A percentile compares a stretch with the other conserved stretches of the same genome.
Evolutionary conservation across 2,113 vertebrate species (phyloP).

Genomic region (Bothrops jararaca): DNA sequence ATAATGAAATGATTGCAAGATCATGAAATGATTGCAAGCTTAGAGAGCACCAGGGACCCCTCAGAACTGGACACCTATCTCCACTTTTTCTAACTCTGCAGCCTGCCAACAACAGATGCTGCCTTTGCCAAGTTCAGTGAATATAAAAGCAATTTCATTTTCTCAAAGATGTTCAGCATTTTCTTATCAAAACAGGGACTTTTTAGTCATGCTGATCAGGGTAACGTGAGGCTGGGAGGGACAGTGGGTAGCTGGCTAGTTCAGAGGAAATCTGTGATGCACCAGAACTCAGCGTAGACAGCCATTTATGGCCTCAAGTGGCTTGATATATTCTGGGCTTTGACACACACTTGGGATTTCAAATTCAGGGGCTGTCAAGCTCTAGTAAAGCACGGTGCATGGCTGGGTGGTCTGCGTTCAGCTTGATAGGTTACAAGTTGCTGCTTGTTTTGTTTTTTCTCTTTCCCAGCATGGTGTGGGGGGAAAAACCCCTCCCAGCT

Average conservation of each 20-base stretch:
- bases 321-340: background rate
- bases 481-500: background rate
- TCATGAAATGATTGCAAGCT: background rate
- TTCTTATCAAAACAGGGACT: background rate
- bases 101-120: background rate
- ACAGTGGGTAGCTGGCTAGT: background rate
- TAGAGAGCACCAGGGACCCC: background rate
- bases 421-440: background rate
- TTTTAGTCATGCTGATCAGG: background rate
- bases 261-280: background rate
- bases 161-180: background rate
- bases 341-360: background rate
- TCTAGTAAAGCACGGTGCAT: background rate
- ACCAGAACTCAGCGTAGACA: background rate
- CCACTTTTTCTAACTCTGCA: background rate
- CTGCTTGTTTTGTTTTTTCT: background rate
- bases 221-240: background rate
- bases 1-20: background rate
- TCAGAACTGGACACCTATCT: background rate
- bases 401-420: background rate
- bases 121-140: background rate
- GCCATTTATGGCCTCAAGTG: background rate
- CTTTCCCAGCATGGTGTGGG: background rate
- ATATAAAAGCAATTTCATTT: background rate
- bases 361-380: background rate